A percentile compares a stretch with the other conserved stretches of the same genome.
Evolutionary conservation across 2,888 invertebrate genomes (phyloP).

Genomic region (Drosophila mettleri): DNA sequence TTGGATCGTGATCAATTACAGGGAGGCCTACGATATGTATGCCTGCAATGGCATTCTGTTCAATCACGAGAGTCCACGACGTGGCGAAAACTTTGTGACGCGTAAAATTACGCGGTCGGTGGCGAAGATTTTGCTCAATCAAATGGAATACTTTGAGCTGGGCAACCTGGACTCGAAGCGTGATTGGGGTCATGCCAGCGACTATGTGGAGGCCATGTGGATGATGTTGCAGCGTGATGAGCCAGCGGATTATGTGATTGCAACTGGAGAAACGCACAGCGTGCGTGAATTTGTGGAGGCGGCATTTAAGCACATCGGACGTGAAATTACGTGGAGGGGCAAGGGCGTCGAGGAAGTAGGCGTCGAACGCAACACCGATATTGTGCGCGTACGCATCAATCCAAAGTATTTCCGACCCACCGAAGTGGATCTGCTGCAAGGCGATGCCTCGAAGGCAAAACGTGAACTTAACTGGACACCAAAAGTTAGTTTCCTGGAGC

Average conservation of each 20-base stretch:
- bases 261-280: constrained; percentile 97
- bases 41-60: constrained; percentile 98
- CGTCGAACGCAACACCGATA: constrained; percentile 89
- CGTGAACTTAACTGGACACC: constrained; percentile 94
- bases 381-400: constrained; percentile 94
- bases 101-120: constrained; percentile 98
- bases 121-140: constrained; percentile 96
- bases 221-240: constrained; percentile 96
- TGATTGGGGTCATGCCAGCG: constrained; percentile 99
- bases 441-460: constrained; percentile 97
- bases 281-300: constrained; percentile 98
- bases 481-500: constrained; percentile 91
- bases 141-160: constrained; percentile 93
- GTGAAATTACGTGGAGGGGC: constrained; percentile 95
- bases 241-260: constrained; percentile 98
- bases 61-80: constrained; percentile 97
- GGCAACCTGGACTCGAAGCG: constrained; percentile 98
- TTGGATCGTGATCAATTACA: constrained; percentile 98
- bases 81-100: constrained; percentile 99
- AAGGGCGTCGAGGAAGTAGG: constrained; percentile 91
- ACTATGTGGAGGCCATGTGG: constrained; percentile 99
- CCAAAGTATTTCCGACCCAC: constrained; percentile 98
- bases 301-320: constrained; percentile 93
- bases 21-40: constrained; percentile 97
- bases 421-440: constrained; percentile 97